Percentiles rank a stretch among this genome's conserved stretches.
Conservation (phyloP, 2,888 invertebrate genomes). For the Galerucella calmariensis region DNA sequence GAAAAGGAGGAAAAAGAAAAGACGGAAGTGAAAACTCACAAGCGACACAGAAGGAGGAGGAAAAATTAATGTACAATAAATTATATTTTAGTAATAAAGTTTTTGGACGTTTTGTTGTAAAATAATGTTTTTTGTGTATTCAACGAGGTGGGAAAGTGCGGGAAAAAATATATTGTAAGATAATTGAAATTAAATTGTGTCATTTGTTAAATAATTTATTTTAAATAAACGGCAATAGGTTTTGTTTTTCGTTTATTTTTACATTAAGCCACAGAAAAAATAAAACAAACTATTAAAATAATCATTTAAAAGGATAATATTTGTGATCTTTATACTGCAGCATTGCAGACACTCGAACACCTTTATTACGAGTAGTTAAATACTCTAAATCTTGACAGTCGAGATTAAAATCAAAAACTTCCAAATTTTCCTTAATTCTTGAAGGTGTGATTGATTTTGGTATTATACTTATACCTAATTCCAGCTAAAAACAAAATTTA, state of each 20-base stretch:
- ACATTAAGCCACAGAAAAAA: neutral
- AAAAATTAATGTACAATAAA: slow-evolving; percentile 43
- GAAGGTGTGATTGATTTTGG: slow-evolving; percentile 85
- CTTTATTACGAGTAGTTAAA: slow-evolving; percentile 77
- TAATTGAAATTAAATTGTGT: slow-evolving; percentile 24
- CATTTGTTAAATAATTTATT: slow-evolving; percentile 27
- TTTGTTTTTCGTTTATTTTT: neutral
- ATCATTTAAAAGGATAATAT: slow-evolving; percentile 58
- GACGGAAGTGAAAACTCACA: slow-evolving; percentile 33
- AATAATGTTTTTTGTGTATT: slow-evolving; percentile 9
- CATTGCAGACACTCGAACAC: slow-evolving; percentile 69
- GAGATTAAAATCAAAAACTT: slow-evolving; percentile 82
- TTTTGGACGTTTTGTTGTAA: slow-evolving; percentile 14
- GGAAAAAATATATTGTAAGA: slow-evolving; percentile 22
- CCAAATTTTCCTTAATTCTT: slow-evolving; percentile 76
- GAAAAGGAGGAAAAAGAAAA: slow-evolving; percentile 33
- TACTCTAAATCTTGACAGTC: slow-evolving; percentile 73
- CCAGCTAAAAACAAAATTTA: slow-evolving; percentile 49
- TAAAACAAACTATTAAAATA: too few relatives aligned
- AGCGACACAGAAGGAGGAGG: slow-evolving; percentile 49
- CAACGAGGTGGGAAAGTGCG: slow-evolving; percentile 7
- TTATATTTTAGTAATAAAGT: slow-evolving; percentile 23
- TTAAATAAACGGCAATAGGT: slow-evolving; percentile 27
- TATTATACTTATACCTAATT: slow-evolving; percentile 69
- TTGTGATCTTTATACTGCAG: slow-evolving; percentile 57